Evolutionary conservation across 2,888 invertebrate species (phyloP), one percentile per base, ranked within the genome.

Genomic region (Drosophila trichaetosa): DNA sequence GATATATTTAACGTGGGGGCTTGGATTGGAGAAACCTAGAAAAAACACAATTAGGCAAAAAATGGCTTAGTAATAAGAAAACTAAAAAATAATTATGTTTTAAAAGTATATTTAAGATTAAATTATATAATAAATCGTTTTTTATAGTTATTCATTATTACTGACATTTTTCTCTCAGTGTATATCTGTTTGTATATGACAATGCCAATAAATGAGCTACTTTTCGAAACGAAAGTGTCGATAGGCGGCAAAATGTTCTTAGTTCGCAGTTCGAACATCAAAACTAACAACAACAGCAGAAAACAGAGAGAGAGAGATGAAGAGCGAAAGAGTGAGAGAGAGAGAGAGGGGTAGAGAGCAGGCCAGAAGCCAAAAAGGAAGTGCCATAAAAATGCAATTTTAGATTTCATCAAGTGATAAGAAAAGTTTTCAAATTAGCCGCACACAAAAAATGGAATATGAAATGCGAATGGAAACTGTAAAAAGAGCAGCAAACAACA

Each of bases 321-420:
- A 53, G 53, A 31, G 24, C 42, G 52, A 33, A n/a, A n/a, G 27
- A 27, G 27, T 4, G 48, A 27, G 21, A 27, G 1, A 42, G 34
- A 18, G 46, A 56, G 61, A 56, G 49, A 1, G 48, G 4, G 52
- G 13, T 53, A 56, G 63, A 48, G 56, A 31, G 21, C 69, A 42
- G 46, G 31, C 21, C 33, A 66, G 68, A 36, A 24, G 60, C 53
- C 65, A 69, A 54, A 86, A 77, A 90, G 86, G 87, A 87, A 87
- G 89, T 88, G 89, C 90, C 87, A 90, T 90, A 88, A 91, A 87
- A 90, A 87, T 87, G 87, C 87, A 87, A 87, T 87, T 87, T 87
- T 90, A 87, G 87, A 87, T 87, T 91, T 83, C 91, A 87, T 87
- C 87, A 87, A 90, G 76, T 90, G 87, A 87, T 87, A 87, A 87